Evolutionary conservation across 1,140 invertebrate genomes (phyloP), one percentile per base, ranked within the genome.

Genomic region (Ridgeia piscesae): DNA sequence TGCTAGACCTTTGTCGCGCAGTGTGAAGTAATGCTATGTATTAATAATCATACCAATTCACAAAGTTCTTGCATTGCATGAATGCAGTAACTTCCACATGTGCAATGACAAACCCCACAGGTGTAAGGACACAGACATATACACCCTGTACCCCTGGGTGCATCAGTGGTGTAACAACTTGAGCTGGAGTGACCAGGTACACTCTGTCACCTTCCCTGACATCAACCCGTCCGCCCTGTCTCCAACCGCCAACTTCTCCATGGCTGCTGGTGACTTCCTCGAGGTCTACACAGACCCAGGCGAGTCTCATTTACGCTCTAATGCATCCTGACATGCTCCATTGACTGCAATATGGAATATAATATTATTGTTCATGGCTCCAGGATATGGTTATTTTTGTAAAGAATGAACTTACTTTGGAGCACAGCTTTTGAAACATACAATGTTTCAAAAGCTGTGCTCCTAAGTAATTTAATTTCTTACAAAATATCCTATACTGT

Each of bases 221-320:
- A 97, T 99, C 0, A 97, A 98, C 95, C 98, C 98, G 4, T 95
- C 97, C 94, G 94, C 97, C 94, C 96, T 97, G 93, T 97, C 97
- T 91, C 96, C 96, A 93, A 96, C 97, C 94, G 96, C 97, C 92
- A 94, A 97, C 94, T 99, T 99, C 96, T 99, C 98, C 11, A 99
- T 99, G 98, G 98, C 98, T 17, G 99, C 99, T 91, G 99, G 98
- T 6, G 98, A 99, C 95, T 99, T 99, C 95, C 95, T 98, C 9
- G 98, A 99, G 96, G 98, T 98, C 94, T 96, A 96, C 93, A 97
- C 96, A 91, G 97, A 97, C 50, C 95, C 96, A 1, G 94, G 95
- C 95, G 93, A 92, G 92, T 77, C 11, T 77, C 58, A 27, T 21
- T 35, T n/a, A 88, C 31, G 6, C 33, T n/a, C 31, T 91, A 58